Conservation (phyloP, 2,797 vertebrate species). For the Calcarius lapponicus region DNA sequence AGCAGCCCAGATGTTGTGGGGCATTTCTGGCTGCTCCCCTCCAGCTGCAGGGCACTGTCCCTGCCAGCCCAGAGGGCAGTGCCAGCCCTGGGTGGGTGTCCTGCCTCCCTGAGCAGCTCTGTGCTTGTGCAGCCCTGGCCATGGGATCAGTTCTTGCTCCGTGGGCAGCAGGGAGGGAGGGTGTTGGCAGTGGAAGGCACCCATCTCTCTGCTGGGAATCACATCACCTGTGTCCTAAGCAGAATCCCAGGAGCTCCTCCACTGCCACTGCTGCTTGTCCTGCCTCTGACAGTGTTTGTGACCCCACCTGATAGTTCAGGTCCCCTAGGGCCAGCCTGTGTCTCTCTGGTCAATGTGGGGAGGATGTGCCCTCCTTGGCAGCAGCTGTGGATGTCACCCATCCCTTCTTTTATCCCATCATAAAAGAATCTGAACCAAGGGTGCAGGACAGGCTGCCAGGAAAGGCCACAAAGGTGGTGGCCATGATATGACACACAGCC, state of each 20-base stretch:
- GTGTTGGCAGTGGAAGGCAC: background rate
- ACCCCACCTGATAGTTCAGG: rapidly evolving
- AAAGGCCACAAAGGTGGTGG: background rate
- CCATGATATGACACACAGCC: background rate
- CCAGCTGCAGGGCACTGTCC: background rate
- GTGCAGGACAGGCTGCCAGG: background rate
- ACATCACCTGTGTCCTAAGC: background rate
- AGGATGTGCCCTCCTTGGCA: background rate
- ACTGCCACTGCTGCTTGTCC: background rate
- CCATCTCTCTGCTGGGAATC: background rate
- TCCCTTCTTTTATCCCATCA: background rate
- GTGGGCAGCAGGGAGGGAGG: background rate
- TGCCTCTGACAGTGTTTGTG: background rate
- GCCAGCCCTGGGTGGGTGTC: background rate
- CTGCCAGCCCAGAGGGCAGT: background rate
- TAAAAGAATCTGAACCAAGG: background rate
- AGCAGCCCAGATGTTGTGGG: background rate
- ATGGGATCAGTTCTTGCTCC: background rate
- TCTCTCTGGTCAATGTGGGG: background rate
- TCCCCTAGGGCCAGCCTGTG: rapidly evolving
- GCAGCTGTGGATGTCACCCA: background rate
- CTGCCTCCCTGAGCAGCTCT: background rate
- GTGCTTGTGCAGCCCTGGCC: background rate
- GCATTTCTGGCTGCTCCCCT: background rate
- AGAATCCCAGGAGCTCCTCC: background rate